These are phyloP conservation scores for Deilephila elpenor DNA, from an alignment of 2,888 invertebrate species.

Conservation along the genomic window DNA sequence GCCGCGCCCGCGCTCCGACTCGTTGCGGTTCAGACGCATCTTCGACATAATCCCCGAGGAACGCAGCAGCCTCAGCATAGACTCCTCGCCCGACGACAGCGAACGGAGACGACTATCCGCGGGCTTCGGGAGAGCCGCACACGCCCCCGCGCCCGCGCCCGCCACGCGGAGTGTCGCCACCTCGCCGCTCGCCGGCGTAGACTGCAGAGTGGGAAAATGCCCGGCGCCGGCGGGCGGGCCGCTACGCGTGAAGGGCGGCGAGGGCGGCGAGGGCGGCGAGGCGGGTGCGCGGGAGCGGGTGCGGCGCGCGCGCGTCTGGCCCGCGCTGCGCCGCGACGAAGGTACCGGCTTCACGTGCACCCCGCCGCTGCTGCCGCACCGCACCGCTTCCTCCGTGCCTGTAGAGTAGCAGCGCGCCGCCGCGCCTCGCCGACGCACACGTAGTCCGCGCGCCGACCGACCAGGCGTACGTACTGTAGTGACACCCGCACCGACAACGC, in stretches of 20 bases:
- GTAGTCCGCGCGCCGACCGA: neutral
- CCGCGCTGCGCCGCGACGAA: conserved; percentile 21
- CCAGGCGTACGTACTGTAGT: neutral
- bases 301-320: conserved; percentile 30
- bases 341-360: conserved; percentile 30
- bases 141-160: conserved; percentile 28
- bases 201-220: neutral
- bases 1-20: conserved; percentile 61
- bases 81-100: conserved; percentile 72
- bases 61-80: conserved; percentile 76
- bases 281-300: conserved; percentile 13
- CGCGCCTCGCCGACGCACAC: neutral
- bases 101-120: conserved; percentile 45
- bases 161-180: conserved; percentile 56
- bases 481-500: conserved; percentile 13
- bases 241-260: conserved; percentile 18
- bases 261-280: conserved; percentile 25
- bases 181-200: conserved; percentile 54
- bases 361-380: conserved; percentile 49
- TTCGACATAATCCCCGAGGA: conserved; percentile 86
- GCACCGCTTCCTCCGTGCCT: conserved; percentile 65
- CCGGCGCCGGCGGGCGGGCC: conserved; percentile 30
- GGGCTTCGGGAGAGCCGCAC: conserved; percentile 38
- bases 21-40: conserved; percentile 74
- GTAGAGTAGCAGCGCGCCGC: conserved; percentile 58